Evolutionary conservation across 2,888 invertebrate species (phyloP).

Genomic region (Drosophila differens): DNA sequence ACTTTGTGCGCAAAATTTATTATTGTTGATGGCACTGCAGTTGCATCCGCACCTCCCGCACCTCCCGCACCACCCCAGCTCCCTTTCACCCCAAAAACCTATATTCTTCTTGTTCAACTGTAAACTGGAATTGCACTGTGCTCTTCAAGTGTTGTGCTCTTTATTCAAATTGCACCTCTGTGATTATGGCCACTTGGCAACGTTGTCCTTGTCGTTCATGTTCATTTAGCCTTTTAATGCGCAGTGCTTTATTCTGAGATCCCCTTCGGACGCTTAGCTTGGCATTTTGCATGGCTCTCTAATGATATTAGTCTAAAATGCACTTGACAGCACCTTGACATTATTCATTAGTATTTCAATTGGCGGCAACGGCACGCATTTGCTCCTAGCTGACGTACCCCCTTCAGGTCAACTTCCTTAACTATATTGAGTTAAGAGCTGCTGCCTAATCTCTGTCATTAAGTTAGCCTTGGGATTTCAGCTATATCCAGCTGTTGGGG

Average conservation of each 20-base stretch:
- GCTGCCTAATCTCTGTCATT: constrained; percentile 55
- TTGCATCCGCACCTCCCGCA: constrained; percentile 8
- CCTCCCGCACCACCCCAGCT: neutral
- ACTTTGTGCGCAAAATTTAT: constrained; percentile 74
- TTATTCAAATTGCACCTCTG: constrained; percentile 77
- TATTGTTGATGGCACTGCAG: constrained; percentile 69
- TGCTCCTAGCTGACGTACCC: constrained; percentile 2
- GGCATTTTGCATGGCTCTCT: constrained; percentile 43
- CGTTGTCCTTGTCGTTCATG: constrained; percentile 44
- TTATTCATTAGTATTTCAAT: constrained; percentile 70
- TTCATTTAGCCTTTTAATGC: constrained; percentile 68
- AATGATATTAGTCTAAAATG: constrained; percentile 69
- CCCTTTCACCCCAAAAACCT: neutral
- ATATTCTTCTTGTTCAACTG: neutral
- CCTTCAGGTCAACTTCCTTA: neutral
- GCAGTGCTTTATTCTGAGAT: constrained; percentile 23
- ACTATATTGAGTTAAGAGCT: constrained; percentile 9
- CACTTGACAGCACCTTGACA: constrained; percentile 81
- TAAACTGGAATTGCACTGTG: constrained; percentile 6
- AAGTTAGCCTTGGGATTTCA: constrained; percentile 13
- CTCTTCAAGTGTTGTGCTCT: constrained; percentile 44
- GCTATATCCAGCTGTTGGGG: constrained; percentile 11
- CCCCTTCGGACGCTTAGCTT: constrained; percentile 28
- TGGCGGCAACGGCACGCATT: constrained; percentile 46
- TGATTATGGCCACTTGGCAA: constrained; percentile 78